Evolutionary conservation across 2,797 vertebrate species (phyloP).

Genomic region (Odontamblyopus lacepedii): DNA sequence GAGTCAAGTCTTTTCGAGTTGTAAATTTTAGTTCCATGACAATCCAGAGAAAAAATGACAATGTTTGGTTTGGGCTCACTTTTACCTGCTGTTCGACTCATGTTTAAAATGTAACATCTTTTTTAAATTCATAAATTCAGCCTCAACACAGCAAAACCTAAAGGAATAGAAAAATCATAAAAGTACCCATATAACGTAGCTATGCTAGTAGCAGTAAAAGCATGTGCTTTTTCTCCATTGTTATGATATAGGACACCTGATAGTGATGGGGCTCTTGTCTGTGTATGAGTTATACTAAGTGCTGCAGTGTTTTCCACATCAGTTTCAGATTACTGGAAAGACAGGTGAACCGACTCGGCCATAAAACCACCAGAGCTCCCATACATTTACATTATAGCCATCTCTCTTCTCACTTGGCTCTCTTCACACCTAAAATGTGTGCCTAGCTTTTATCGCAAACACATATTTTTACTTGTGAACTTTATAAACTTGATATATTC

Average conservation of each 20-base stretch:
- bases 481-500: constrained; percentile 9
- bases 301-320: not conserved
- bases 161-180: too few relatives aligned
- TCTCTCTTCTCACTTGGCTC: constrained; percentile 6
- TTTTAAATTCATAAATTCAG: too few relatives aligned
- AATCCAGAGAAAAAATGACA: not conserved
- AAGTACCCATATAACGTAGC: too few relatives aligned
- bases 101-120: too few relatives aligned
- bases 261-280: not conserved
- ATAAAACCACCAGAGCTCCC: not conserved
- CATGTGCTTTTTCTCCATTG: not conserved
- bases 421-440: not conserved
- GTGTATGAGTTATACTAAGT: constrained; percentile 4
- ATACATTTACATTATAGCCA: constrained; percentile 17
- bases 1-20: too few relatives aligned
- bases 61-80: not conserved
- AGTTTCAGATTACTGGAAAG: constrained; percentile 13
- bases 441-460: constrained; percentile 12
- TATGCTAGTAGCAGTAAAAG: not conserved
- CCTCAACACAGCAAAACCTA: too few relatives aligned
- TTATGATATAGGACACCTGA: not conserved
- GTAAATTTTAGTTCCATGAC: not conserved
- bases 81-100: not conserved
- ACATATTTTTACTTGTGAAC: not conserved
- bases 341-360: not conserved